Conservation (phyloP, 1,140 invertebrate genomes). For the Lepidurus apus region DNA sequence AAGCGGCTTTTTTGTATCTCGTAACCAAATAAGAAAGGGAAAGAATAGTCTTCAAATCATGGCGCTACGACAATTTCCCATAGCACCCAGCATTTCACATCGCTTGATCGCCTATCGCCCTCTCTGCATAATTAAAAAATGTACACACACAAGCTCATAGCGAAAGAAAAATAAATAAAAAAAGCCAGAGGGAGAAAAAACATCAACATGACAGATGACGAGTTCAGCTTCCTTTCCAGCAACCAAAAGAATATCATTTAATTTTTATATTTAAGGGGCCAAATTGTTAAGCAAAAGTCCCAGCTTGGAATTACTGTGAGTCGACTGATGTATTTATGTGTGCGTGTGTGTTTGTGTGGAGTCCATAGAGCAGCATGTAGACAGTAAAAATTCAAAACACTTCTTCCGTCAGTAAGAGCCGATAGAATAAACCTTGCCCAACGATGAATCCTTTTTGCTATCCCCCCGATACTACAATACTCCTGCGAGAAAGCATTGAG, state of each 20-base stretch:
- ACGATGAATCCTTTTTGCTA: neutral
- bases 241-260: neutral
- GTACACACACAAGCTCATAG: neutral
- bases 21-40: slow-evolving; percentile 1
- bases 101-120: slow-evolving; percentile 9
- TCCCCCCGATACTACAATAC: neutral
- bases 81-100: slow-evolving; percentile 7
- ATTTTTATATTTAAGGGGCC: neutral
- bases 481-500: neutral
- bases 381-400: neutral
- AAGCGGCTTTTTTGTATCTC: slow-evolving; percentile 19
- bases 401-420: neutral
- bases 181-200: neutral
- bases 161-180: neutral
- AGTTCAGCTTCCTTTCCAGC: neutral
- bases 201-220: slow-evolving; percentile 6
- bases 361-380: neutral
- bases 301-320: neutral
- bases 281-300: neutral
- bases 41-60: slow-evolving; percentile 1
- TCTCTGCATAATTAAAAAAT: neutral
- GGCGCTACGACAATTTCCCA: slow-evolving; percentile 9
- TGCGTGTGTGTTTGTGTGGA: neutral
- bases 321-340: neutral
- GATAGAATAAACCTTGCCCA: neutral